Conservation (phyloP, 2,797 vertebrate species). For the Anas acuta region DNA sequence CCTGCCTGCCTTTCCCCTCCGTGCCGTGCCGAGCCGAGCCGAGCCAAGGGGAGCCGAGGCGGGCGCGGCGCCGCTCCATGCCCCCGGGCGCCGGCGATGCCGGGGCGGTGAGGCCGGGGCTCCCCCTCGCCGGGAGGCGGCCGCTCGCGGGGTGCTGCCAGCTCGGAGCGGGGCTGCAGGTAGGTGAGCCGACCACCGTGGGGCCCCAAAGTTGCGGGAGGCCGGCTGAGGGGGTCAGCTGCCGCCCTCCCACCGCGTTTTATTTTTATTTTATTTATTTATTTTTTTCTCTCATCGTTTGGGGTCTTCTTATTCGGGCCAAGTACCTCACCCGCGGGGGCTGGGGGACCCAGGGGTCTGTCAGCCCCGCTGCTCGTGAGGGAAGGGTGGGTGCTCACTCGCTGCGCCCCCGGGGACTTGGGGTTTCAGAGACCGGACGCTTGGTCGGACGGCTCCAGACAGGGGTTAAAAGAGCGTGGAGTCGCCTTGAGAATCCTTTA, state of each 20-base stretch:
- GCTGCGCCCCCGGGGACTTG: neutral
- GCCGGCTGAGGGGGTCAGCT: neutral
- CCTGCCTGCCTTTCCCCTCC: neutral
- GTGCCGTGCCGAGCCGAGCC: neutral
- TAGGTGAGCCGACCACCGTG: constrained; percentile 61
- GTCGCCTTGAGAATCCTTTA: neutral
- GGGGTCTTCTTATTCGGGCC: neutral
- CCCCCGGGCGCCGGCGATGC: constrained; percentile 76
- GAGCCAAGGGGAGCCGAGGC: neutral
- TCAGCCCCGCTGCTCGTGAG: neutral
- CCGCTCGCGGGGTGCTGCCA: constrained; percentile 80
- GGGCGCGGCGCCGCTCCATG: constrained; percentile 44
- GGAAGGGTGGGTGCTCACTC: neutral
- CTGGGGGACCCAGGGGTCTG: neutral
- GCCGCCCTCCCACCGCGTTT: neutral
- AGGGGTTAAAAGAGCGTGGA: neutral
- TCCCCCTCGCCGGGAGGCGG: constrained; percentile 70
- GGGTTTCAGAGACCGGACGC: neutral
- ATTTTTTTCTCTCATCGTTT: neutral
- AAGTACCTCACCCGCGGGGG: neutral
- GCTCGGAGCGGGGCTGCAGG: constrained; percentile 84
- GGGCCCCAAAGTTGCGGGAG: neutral
- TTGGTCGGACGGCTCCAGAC: neutral
- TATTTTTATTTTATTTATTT: no score
- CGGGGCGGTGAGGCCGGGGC: constrained; percentile 80